Percentiles rank a stretch among this genome's conserved stretches.
Evolutionary conservation across 2,113 vertebrate species (phyloP).

Genomic region (Elephantulus edwardii): DNA sequence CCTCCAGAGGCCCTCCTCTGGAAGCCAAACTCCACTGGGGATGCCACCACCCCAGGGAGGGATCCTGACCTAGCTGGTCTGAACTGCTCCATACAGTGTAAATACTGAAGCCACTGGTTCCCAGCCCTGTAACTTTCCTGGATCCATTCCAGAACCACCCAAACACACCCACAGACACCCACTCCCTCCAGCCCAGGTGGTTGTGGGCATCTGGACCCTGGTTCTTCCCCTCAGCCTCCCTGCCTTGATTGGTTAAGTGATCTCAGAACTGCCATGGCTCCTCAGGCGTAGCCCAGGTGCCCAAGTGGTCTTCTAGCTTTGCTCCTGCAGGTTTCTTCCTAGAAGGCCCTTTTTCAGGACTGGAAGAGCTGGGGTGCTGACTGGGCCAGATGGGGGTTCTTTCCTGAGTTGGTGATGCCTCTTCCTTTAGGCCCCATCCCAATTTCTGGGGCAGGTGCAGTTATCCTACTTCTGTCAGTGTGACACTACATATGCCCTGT

Average conservation of each 20-base stretch:
- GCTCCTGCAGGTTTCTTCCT: no score
- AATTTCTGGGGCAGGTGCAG: not conserved
- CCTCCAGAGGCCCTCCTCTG: no score
- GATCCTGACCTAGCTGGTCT: accelerated
- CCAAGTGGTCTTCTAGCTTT: not conserved
- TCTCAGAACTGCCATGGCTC: not conserved
- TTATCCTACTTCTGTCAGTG: accelerated
- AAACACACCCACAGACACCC: not conserved
- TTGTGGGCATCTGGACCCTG: not conserved
- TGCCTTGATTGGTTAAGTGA: no score
- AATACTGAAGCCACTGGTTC: not conserved
- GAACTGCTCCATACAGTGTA: accelerated
- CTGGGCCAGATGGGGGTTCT: not conserved
- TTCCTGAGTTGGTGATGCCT: not conserved
- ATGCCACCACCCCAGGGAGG: no score
- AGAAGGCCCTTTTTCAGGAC: not conserved
- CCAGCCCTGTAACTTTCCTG: not conserved
- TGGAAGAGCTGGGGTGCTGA: not conserved
- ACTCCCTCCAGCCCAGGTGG: not conserved
- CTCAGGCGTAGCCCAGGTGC: not conserved
- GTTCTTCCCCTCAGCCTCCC: no score
- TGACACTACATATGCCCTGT: not conserved
- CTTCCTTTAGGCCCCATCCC: not conserved
- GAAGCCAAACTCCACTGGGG: no score
- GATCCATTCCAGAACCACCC: not conserved